phyloP scores from a whole-genome alignment of 2,888 invertebrate species.

The Drosophila nr. perissopoda region DNA sequence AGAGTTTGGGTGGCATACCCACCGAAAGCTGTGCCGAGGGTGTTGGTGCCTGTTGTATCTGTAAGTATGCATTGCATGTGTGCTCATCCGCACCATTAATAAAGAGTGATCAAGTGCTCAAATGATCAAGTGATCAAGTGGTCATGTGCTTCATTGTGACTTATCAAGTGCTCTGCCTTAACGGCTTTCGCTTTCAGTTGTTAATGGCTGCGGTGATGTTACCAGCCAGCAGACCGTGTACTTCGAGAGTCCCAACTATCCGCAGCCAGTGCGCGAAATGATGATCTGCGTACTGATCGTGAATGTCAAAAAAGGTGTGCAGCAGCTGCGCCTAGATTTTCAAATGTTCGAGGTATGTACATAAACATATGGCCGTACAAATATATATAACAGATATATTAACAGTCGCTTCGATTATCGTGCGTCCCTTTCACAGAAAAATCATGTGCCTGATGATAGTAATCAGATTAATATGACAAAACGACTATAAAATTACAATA shows the following conservation, averaged over 20 bases:
- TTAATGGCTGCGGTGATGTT: slow-evolving; percentile 88
- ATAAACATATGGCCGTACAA: neutral
- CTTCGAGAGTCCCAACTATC: slow-evolving; percentile 90
- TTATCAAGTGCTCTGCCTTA: neutral
- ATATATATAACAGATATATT: neutral
- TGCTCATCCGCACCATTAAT: neutral
- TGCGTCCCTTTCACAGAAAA: neutral
- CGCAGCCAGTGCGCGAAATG: slow-evolving; percentile 86
- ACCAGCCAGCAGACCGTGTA: slow-evolving; percentile 88
- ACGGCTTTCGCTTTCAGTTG: slow-evolving; percentile 85
- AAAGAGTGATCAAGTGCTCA: neutral
- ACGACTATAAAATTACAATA: neutral
- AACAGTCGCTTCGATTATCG: neutral
- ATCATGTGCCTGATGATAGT: neutral
- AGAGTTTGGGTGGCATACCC: slow-evolving; percentile 87
- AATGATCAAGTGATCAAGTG: slow-evolving; percentile 7
- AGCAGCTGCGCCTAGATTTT: slow-evolving; percentile 90
- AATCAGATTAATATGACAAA: neutral
- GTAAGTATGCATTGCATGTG: slow-evolving; percentile 86
- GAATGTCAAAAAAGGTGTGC: slow-evolving; percentile 86
- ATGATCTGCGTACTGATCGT: slow-evolving; percentile 89
- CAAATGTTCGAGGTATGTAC: slow-evolving; percentile 88
- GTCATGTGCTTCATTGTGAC: slow-evolving; percentile 5
- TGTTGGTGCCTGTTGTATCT: slow-evolving; percentile 90
- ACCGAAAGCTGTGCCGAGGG: slow-evolving; percentile 90